Base-by-base conservation (phyloP, 2,888 invertebrate genomes). In the Ellobium chinense region DNA sequence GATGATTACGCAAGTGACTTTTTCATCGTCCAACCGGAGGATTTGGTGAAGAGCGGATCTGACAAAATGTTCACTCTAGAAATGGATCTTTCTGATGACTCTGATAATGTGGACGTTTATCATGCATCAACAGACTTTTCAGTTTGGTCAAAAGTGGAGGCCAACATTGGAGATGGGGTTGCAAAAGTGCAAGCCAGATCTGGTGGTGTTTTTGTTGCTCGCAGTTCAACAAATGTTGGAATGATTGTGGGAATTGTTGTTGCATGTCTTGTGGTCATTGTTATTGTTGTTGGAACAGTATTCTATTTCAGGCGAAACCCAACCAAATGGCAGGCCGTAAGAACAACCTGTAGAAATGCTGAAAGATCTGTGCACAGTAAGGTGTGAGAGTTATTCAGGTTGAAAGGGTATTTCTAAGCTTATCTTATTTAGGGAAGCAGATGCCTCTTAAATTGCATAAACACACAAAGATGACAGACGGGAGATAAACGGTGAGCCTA, bases 171-270 rank as follows among this genome's bases (percentile, higher is more conserved):
- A 3, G 85, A 85, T 31, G 87, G 87, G 7, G 77, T 82, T 34
- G 90, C 91, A 29, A 86, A 65, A 24, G 87, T 91, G 60, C 77
- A 85, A 66, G 84, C 88, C 0, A 62, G 84, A 7, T 76, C 87
- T 21, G 91, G 91, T 4, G 91, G 92, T 27, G 88, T 90, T 2
- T 92, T 87, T 83, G 89, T 91, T 4, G 91, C 90, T 0, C 85
- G 87, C 29, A 81, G 82, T 18, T 80, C 87, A 29, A 82, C 79
- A 36, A 86, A 87, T 75, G 83, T 86, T 34, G 89, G 88, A 31
- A 81, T 88, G 69, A 89, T 91, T 36, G 89, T 90, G 0, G 91
- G 91, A 5, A 81, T 88, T 62, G 85, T 86, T 0, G 83, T 91
- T 3, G 85, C 88, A 5, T 83, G 86, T 63, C 58, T 88, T 5